Evolutionary conservation across 2,888 invertebrate genomes (phyloP), one percentile per base, ranked within the genome.

Genomic region (Agonopterix arenella): DNA sequence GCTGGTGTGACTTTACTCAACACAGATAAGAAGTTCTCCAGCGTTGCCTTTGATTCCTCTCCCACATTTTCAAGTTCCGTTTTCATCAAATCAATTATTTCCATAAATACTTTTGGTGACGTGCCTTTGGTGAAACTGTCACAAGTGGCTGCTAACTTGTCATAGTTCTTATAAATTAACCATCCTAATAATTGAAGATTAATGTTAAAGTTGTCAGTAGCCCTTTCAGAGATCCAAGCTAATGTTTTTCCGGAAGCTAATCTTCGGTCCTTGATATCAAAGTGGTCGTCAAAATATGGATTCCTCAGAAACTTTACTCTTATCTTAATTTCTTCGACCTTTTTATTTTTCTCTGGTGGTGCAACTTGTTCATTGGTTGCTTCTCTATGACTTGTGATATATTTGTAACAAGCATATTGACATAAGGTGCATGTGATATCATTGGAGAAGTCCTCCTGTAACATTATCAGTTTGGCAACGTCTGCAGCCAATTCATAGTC

Each of bases 281-380:
- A 97, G 77, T 98, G 97, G 68, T 96, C 95, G 84, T 98, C 98
- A 80, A 94, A 94, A 73, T 91, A 96, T 0, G 94, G 93, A 73
- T 97, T 97, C 64, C 95, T 91, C 41, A 99, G 68, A 73, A 91
- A 98, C 52, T 90, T 91, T 0, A 98, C 93, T 60, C 97, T 90
- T 8, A 97, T 90, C 82, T 93, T 94, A 18, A 92, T 82, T 82
- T 92, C 91, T 66, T 92, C 92, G n/a, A 83, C 82, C 55, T 90
- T 89, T 53, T 74, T 76, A 50, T 67, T 75, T 38, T 75, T 72
- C 10, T 68, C 60, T 57, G 53, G 56, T 46, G 64, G 59, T 52
- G 70, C 64, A 38, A 58, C 50, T 8, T 62, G 56, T 52, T 63
- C 64, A 42, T 72, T 64, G 41, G 70, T 64, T 11, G 53, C 66